A percentile compares a stretch with the other conserved stretches of the same genome.
phyloP scores from a whole-genome alignment of 2,113 vertebrate genomes.

The Agelaius tricolor region DNA sequence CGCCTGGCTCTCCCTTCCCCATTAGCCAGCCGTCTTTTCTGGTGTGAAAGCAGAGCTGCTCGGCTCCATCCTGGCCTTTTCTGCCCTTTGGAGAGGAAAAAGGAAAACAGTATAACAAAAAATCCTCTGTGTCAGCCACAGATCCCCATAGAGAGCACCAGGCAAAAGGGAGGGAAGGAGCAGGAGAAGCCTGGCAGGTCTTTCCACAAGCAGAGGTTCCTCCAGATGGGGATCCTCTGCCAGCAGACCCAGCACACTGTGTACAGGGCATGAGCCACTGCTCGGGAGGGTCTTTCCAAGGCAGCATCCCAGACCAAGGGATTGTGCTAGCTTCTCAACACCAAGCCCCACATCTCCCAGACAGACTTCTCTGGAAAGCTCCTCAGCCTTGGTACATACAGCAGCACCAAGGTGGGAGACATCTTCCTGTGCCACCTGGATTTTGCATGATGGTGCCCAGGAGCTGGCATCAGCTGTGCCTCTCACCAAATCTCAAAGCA shows the following conservation, averaged over 20 bases:
- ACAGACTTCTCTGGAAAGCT: neutral
- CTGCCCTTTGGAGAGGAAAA: neutral
- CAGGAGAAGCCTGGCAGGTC: neutral
- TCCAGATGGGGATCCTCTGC: neutral
- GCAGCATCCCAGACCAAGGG: neutral
- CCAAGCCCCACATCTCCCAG: neutral
- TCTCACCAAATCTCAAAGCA: neutral
- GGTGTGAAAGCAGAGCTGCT: rapidly evolving
- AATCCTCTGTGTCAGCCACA: neutral
- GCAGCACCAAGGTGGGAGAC: neutral
- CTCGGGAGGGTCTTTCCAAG: neutral
- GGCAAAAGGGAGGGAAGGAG: neutral
- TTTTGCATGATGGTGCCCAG: rapidly evolving
- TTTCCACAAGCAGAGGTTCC: neutral
- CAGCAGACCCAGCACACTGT: rapidly evolving
- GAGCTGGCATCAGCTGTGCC: neutral
- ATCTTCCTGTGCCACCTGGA: neutral
- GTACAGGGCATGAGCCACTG: neutral
- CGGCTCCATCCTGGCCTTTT: neutral
- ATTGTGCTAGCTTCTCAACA: neutral
- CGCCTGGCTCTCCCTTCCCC: neutral
- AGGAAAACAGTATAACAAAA: neutral
- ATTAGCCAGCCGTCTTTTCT: neutral
- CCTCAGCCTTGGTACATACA: neutral
- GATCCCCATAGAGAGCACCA: neutral